Conservation (phyloP, 2,888 invertebrate species). For the Charanyca ferruginea region DNA sequence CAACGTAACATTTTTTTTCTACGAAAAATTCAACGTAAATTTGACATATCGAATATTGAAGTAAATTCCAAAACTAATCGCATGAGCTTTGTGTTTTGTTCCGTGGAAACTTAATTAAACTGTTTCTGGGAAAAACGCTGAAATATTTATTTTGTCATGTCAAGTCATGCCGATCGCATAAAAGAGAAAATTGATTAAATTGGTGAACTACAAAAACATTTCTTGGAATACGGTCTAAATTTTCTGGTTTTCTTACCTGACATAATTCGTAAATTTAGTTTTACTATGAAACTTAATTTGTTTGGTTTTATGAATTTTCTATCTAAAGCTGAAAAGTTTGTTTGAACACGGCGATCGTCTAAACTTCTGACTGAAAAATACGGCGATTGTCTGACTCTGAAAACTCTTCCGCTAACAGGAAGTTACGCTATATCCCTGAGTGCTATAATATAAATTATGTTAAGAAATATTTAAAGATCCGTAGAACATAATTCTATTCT, state of each 20-base stretch:
- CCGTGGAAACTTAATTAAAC: conserved; percentile 2
- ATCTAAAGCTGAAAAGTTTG: too few relatives aligned
- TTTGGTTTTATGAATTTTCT: too few relatives aligned
- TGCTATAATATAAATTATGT: too few relatives aligned
- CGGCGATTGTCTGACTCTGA: too few relatives aligned
- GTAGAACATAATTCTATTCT: too few relatives aligned
- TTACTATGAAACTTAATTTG: not conserved
- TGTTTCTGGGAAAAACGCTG: not conserved
- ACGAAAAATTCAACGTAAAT: too few relatives aligned
- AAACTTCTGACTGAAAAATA: too few relatives aligned
- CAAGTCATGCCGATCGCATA: not conserved
- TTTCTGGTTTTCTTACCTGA: not conserved
- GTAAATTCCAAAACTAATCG: conserved; percentile 21
- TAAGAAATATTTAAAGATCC: too few relatives aligned
- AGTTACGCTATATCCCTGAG: too few relatives aligned
- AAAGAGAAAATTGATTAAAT: not conserved
- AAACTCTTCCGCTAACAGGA: too few relatives aligned
- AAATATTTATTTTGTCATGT: not conserved
- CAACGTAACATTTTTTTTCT: too few relatives aligned
- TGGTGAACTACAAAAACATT: not conserved
- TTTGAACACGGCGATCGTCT: too few relatives aligned
- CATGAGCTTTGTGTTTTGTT: not conserved
- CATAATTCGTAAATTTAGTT: not conserved
- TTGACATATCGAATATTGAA: conserved; percentile 26
- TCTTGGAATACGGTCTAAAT: not conserved